Evolutionary conservation across 2,797 vertebrate genomes (phyloP).

Genomic region (Lerista edwardsae): DNA sequence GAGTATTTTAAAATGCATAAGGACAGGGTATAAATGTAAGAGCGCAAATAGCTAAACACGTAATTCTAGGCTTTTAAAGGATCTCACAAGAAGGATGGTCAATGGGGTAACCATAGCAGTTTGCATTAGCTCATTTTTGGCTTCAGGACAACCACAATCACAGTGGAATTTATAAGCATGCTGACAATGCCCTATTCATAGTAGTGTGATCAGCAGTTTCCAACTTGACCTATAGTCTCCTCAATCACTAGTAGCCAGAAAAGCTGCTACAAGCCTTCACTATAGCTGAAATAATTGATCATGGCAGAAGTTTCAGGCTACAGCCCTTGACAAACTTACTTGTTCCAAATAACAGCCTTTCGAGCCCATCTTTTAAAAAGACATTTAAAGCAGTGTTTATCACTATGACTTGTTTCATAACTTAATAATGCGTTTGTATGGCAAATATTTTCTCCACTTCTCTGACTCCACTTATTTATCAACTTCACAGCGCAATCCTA

Average conservation of each 20-base stretch:
- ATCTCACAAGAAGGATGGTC: neutral
- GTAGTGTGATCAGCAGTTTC: neutral
- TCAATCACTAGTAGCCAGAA: neutral
- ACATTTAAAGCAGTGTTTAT: too few relatives aligned
- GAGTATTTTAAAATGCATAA: neutral
- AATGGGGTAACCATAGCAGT: neutral
- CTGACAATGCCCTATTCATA: neutral
- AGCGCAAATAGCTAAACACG: neutral
- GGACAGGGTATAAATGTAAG: neutral
- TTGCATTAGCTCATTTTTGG: neutral
- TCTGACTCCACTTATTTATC: too few relatives aligned
- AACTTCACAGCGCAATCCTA: too few relatives aligned
- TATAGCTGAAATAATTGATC: neutral
- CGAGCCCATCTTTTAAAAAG: too few relatives aligned
- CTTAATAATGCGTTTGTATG: too few relatives aligned
- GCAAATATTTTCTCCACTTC: too few relatives aligned
- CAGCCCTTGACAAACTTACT: too few relatives aligned
- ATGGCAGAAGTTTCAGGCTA: too few relatives aligned
- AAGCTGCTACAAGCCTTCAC: neutral
- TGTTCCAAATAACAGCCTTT: too few relatives aligned
- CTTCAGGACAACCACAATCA: slow-evolving; percentile 1
- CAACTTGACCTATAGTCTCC: neutral
- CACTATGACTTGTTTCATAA: too few relatives aligned
- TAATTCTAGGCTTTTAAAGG: neutral
- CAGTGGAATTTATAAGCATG: neutral